Percentiles rank a stretch among this genome's conserved stretches.
Evolutionary conservation across 2,113 vertebrate species (phyloP).

Genomic region (Paralichthys olivaceus): DNA sequence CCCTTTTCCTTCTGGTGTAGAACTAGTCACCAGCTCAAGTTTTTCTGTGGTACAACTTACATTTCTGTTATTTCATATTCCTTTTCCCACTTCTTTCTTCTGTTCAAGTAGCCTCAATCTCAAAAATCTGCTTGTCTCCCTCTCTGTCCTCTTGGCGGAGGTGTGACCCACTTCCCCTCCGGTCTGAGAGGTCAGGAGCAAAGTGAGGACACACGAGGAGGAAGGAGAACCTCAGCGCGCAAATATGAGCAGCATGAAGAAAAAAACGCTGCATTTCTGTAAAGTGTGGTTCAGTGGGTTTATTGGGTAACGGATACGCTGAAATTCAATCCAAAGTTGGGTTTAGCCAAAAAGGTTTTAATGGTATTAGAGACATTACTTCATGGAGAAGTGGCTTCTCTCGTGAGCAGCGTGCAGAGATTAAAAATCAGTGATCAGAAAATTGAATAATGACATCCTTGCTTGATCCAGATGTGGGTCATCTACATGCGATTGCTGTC

Average conservation of each 20-base stretch:
- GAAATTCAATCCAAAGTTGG: slow-evolving; percentile 49
- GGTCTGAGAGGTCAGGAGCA: slow-evolving; percentile 55
- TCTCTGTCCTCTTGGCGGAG: slow-evolving; percentile 24
- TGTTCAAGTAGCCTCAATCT: background rate
- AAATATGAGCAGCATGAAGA: slow-evolving; percentile 63
- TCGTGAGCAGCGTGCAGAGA: slow-evolving; percentile 34
- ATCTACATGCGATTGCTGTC: slow-evolving; percentile 35
- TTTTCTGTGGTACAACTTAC: background rate
- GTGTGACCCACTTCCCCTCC: slow-evolving; percentile 38
- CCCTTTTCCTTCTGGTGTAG: background rate
- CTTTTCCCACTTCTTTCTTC: no score
- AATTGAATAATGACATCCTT: slow-evolving; percentile 55
- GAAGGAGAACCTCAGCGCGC: slow-evolving; percentile 52
- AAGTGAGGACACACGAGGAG: slow-evolving; percentile 51
- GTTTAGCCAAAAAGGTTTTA: slow-evolving; percentile 60
- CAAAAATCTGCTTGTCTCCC: background rate
- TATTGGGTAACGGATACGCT: slow-evolving; percentile 65
- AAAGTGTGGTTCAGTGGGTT: slow-evolving; percentile 68
- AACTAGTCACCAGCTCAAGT: background rate
- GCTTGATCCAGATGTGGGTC: slow-evolving; percentile 11
- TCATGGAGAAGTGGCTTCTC: slow-evolving; percentile 67
- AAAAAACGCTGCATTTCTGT: slow-evolving; percentile 53
- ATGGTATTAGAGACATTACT: slow-evolving; percentile 74
- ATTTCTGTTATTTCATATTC: background rate
- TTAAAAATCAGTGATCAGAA: slow-evolving; percentile 59